Percentiles rank a stretch among this genome's conserved stretches.
phyloP scores from a whole-genome alignment of 2,113 vertebrate species.

The Corythoichthys intestinalis region DNA sequence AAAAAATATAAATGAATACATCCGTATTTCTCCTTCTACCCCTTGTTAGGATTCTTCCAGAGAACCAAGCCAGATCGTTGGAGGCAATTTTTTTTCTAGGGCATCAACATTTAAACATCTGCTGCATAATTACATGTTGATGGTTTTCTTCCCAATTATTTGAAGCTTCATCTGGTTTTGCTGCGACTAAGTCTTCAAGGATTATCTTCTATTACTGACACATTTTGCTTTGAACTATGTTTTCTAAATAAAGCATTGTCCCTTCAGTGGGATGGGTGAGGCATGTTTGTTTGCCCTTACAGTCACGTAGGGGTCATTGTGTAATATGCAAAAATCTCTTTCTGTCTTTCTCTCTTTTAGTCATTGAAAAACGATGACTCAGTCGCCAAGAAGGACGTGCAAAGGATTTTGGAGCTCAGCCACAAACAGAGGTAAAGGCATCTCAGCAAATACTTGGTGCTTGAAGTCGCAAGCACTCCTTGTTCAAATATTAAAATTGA shows the following conservation, averaged over 20 bases:
- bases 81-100: slow-evolving; percentile 21
- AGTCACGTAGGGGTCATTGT: slow-evolving; percentile 1
- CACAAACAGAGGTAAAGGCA: slow-evolving; percentile 89
- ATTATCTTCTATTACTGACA: background rate
- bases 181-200: background rate
- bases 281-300: background rate
- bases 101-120: slow-evolving; percentile 28
- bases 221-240: background rate
- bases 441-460: slow-evolving; percentile 12
- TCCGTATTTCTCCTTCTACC: slow-evolving; percentile 25
- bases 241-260: background rate
- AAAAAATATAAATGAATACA: slow-evolving; percentile 12
- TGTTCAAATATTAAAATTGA: background rate
- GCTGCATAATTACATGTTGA: slow-evolving; percentile 23
- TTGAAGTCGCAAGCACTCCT: slow-evolving; percentile 9
- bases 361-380: slow-evolving; percentile 87
- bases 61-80: slow-evolving; percentile 32
- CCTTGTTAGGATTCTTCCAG: slow-evolving; percentile 26
- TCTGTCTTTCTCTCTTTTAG: slow-evolving; percentile 65
- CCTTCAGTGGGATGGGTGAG: too few relatives aligned
- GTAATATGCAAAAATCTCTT: slow-evolving; percentile 7
- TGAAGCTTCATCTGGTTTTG: background rate
- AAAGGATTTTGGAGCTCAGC: slow-evolving; percentile 90
- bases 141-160: slow-evolving; percentile 12
- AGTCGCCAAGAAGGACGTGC: slow-evolving; percentile 85